Conservation (phyloP, 2,888 invertebrate genomes). For the Hemaris fuciformis region DNA sequence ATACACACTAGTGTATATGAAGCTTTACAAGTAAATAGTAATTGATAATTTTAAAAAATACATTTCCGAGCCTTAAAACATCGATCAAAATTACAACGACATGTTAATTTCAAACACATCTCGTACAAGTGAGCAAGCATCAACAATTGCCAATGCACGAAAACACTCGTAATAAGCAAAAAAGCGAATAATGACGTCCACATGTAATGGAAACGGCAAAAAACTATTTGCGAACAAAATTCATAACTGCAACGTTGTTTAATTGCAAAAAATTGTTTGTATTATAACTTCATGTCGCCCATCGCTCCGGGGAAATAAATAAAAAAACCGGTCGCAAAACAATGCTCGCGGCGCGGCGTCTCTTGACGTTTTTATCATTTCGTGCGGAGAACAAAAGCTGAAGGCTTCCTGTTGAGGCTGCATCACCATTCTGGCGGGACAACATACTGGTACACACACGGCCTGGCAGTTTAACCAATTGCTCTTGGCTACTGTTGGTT, state of each 20-base stretch:
- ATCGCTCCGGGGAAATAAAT: slow-evolving; percentile 39
- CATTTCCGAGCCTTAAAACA: no score
- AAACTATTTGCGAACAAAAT: slow-evolving; percentile 23
- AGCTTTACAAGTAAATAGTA: no score
- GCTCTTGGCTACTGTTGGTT: neutral
- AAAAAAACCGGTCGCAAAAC: slow-evolving; percentile 67
- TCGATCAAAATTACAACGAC: no score
- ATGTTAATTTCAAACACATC: neutral
- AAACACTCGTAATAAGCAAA: slow-evolving; percentile 6
- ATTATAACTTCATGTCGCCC: slow-evolving; percentile 35
- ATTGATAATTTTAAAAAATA: no score
- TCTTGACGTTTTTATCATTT: slow-evolving; percentile 81
- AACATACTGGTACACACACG: slow-evolving; percentile 46
- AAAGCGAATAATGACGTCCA: slow-evolving; percentile 2
- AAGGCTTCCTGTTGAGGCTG: slow-evolving; percentile 76
- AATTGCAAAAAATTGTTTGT: slow-evolving; percentile 34
- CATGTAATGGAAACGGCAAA: neutral
- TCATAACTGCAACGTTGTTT: slow-evolving; percentile 39
- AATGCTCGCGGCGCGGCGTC: slow-evolving; percentile 67
- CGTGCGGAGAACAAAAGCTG: slow-evolving; percentile 75
- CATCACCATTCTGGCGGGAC: slow-evolving; percentile 77
- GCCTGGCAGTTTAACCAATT: neutral
- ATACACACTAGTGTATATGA: no score
- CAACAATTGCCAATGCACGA: neutral
- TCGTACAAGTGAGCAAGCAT: neutral